Evolutionary conservation across 2,888 invertebrate species (phyloP), one percentile per base, ranked within the genome.

Genomic region (Ennomos quercinarius): DNA sequence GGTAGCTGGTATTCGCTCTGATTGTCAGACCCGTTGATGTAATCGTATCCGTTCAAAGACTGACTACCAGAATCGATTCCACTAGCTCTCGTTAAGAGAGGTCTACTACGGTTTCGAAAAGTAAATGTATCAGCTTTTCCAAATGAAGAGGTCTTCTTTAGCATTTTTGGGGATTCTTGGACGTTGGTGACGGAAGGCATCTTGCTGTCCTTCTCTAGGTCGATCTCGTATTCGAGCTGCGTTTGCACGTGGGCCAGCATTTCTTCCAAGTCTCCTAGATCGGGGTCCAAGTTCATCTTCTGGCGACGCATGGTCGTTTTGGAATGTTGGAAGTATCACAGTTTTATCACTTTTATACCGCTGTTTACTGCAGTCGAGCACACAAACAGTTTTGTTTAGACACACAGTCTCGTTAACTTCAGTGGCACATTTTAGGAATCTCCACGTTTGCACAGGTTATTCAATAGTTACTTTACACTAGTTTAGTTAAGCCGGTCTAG

Each of bases 211-310:
- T 81, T 87, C 59, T 90, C 90, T 51, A 86, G 47, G 39, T 89
- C 91, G 0, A 93, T 91, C 67, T 93, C 93, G 53, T 90, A 81
- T 66, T 93, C 92, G 8, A 93, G 64, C 59, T 93, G 92, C 0
- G 81, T 87, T 57, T 93, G 93, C 1, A 93, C 93, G 65, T 89
- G 86, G 0, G 92, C 92, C 13, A 93, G 72, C 93, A 93, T 93
- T 64, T 93, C 91, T 58, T 93, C 93, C 9, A 93, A 61, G 54
- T 93, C 93, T 0, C 91, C 91, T 43, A 93, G 65, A 66, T 93
- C 92, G 1, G 92, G 92, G 64, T 90, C 87, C 9, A 89, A 67
- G 37, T 81, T 88, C 71, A 90, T 72, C 66, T 88, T 91, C 39
- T 77, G 72, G 6, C 90, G 85, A 50, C 91, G 84, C 91, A 91